A percentile compares a stretch with the other conserved stretches of the same genome.
Conservation (phyloP, 2,113 vertebrate genomes). For the Excalfactoria chinensis region DNA sequence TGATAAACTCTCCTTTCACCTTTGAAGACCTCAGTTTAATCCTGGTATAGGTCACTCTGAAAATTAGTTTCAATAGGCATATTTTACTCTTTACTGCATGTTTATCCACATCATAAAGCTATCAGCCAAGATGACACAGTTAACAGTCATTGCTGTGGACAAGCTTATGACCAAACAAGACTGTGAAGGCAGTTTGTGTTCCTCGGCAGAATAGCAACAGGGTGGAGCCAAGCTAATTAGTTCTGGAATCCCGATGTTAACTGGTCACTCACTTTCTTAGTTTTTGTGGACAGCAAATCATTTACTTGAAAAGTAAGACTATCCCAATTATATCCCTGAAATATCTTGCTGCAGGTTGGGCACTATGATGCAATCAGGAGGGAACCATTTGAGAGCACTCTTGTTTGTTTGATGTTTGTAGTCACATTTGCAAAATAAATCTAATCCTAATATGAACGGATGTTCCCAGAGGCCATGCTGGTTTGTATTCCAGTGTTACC, state of each 20-base stretch:
- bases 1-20: neutral
- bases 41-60: neutral
- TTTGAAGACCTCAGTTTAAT: slow-evolving; percentile 12
- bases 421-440: neutral
- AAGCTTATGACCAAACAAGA: neutral
- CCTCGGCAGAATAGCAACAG: neutral
- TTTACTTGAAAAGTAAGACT: neutral
- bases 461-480: neutral
- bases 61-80: neutral
- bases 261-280: neutral
- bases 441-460: no score
- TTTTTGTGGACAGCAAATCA: neutral
- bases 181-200: neutral
- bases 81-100: neutral
- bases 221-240: neutral
- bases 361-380: fast-evolving
- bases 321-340: neutral
- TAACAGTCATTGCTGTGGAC: neutral
- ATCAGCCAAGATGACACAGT: neutral
- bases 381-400: neutral
- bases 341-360: neutral
- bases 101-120: slow-evolving; percentile 16
- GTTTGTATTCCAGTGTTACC: neutral
- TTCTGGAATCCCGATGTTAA: neutral
- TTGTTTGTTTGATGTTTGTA: neutral